Evolutionary conservation across 2,797 vertebrate genomes (phyloP).

Genomic region (Macroramphosus scolopax): DNA sequence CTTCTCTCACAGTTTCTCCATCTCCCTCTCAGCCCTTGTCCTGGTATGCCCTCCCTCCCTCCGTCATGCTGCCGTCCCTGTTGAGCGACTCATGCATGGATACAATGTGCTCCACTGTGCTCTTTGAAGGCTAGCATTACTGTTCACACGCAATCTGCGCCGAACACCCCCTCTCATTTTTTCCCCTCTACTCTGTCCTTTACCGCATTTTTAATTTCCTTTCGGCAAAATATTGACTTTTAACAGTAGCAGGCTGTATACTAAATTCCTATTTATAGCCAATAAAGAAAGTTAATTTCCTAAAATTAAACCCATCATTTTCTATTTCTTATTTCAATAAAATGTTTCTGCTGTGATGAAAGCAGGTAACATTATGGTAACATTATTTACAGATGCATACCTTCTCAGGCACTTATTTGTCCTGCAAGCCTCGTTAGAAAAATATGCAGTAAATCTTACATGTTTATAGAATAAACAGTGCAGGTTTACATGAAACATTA

Average conservation of each 20-base stretch:
- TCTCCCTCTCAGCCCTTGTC: slow-evolving; percentile 48
- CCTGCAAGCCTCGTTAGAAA: neutral
- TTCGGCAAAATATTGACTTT: slow-evolving; percentile 4
- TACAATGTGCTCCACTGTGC: slow-evolving; percentile 73
- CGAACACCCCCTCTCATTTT: slow-evolving; percentile 21
- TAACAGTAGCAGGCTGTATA: neutral
- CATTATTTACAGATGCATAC: too few species aligned
- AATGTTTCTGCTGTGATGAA: too few species aligned
- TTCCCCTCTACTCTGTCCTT: slow-evolving; percentile 13
- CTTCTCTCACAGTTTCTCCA: slow-evolving; percentile 6
- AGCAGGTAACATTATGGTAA: too few species aligned
- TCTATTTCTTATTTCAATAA: neutral
- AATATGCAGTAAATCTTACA: slow-evolving; percentile 19
- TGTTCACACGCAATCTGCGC: slow-evolving; percentile 69
- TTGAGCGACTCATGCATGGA: slow-evolving; percentile 64
- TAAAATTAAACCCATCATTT: neutral
- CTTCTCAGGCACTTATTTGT: too few species aligned
- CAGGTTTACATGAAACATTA: slow-evolving; percentile 21
- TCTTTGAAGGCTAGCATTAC: slow-evolving; percentile 66
- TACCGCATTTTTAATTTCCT: neutral
- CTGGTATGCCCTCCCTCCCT: slow-evolving; percentile 50
- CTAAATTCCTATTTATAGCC: too few species aligned
- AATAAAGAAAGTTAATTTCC: neutral
- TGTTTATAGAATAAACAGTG: slow-evolving; percentile 39
- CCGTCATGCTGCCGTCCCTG: slow-evolving; percentile 56